A percentile compares a stretch with the other conserved stretches of the same genome.
Evolutionary conservation across 2,113 vertebrate genomes (phyloP).

Genomic region (Delphinus delphis): DNA sequence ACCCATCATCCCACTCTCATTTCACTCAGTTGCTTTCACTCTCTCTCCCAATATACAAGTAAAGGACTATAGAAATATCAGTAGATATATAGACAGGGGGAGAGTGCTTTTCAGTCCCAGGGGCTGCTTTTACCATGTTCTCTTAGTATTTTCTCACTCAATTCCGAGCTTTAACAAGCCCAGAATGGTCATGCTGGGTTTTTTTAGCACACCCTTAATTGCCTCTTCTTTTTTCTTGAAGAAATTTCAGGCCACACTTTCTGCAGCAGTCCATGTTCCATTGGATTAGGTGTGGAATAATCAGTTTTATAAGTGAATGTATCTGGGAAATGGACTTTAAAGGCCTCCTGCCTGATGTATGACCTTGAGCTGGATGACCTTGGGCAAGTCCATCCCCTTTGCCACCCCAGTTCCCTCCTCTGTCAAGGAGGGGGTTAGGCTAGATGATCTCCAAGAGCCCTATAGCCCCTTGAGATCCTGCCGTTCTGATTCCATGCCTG

Average conservation of each 20-base stretch:
- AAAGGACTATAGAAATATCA: not conserved
- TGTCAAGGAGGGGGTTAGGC: not conserved
- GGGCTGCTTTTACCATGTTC: not conserved
- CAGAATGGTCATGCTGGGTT: not conserved
- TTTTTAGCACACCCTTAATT: not conserved
- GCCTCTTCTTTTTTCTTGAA: not conserved
- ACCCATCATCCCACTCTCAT: not conserved
- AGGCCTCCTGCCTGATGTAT: not conserved
- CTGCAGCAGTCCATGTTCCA: not conserved
- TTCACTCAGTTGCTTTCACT: not conserved
- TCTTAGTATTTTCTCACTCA: not conserved
- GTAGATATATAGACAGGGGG: too few species aligned
- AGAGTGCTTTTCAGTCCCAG: not conserved
- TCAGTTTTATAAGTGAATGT: not conserved
- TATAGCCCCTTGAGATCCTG: not conserved
- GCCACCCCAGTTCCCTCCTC: not conserved
- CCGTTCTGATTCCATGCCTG: not conserved
- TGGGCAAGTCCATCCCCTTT: not conserved
- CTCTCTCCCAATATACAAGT: not conserved
- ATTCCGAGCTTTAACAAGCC: not conserved
- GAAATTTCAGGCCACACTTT: not conserved
- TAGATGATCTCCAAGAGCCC: not conserved
- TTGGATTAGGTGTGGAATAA: not conserved
- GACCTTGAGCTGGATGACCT: not conserved
- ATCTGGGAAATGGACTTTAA: not conserved